Evolutionary conservation across 2,797 vertebrate species (phyloP), one percentile per base, ranked within the genome.

Genomic region (Sylvilagus floridanus): DNA sequence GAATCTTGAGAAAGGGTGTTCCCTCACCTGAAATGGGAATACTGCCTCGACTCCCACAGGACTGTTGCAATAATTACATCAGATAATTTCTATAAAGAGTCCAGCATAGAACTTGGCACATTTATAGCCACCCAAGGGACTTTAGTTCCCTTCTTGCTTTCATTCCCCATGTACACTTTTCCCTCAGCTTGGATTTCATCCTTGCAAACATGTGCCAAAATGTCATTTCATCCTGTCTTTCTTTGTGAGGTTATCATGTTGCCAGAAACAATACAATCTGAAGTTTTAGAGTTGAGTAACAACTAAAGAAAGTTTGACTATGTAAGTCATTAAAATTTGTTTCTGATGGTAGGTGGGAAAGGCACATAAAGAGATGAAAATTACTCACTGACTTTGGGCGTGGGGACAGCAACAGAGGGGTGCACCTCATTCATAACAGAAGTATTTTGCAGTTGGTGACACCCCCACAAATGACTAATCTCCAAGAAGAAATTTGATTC

Each of bases 381-480:
- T 97, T 95, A 96, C 92, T 97, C 97, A 97, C 87, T 95, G 76
- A 96, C 88, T 95, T 95, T 84, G 82, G 92, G 81, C 91, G 86
- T 72, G 95, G 96, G 95, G 96, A 95, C 95, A 97, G 84, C 89
- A 93, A 69, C 86, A 94, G 93, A 93, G 93, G 76, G 89, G 54
- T 52, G 26, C 84, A 91, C 92, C 96, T 97, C 96, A 97, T 97
- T 97, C 96, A 97, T 97, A 97, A 97, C 94, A 96, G 95, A 95
- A 94, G 68, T 73, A 94, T 95, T 96, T 97, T 97, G 91, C 94
- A 96, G 93, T 97, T 97, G 96, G 95, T 2, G 17, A 97, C 93
- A 95, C 96, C 95, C 96, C 96, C 96, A 95, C 96, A 96, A 95
- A 93, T 97, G 97, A 97, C 96, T 97, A 97, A 97, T 96, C 96